phyloP scores from a whole-genome alignment of 2,113 vertebrate genomes.

The Melospiza melodia region DNA sequence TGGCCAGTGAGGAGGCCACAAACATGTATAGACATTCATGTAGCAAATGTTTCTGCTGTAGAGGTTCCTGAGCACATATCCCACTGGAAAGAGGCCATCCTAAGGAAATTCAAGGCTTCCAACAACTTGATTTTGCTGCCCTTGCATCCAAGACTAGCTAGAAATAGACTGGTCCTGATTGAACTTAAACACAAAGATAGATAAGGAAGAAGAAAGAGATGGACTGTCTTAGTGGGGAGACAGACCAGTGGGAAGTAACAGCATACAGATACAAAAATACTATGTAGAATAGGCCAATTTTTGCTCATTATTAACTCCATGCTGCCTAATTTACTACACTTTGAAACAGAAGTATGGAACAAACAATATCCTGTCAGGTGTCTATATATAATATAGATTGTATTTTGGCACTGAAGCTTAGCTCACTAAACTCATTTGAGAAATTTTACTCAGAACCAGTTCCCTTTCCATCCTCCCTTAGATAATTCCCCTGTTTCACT shows the following conservation, averaged over 20 bases:
- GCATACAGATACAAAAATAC: background rate
- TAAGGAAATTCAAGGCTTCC: background rate
- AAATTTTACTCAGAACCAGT: background rate
- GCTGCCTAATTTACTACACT: background rate
- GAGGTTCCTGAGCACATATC: background rate
- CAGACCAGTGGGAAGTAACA: background rate
- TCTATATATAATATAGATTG: background rate
- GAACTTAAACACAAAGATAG: background rate
- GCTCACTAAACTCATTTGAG: background rate
- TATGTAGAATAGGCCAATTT: background rate
- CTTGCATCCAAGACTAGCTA: background rate
- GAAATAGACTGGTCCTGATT: background rate
- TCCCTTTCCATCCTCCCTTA: background rate
- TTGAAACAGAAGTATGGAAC: background rate
- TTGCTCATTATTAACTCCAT: background rate
- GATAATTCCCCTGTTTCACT: background rate
- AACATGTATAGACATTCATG: accelerated
- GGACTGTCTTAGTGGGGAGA: background rate
- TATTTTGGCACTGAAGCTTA: background rate
- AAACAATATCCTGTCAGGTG: background rate
- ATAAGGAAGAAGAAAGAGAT: background rate
- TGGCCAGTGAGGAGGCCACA: background rate
- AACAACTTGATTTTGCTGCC: background rate
- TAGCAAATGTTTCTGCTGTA: background rate
- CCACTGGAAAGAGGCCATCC: background rate